These are phyloP conservation scores for Loxodonta africana DNA, from an alignment of 2,113 vertebrate genomes.

Conservation along the genomic window DNA sequence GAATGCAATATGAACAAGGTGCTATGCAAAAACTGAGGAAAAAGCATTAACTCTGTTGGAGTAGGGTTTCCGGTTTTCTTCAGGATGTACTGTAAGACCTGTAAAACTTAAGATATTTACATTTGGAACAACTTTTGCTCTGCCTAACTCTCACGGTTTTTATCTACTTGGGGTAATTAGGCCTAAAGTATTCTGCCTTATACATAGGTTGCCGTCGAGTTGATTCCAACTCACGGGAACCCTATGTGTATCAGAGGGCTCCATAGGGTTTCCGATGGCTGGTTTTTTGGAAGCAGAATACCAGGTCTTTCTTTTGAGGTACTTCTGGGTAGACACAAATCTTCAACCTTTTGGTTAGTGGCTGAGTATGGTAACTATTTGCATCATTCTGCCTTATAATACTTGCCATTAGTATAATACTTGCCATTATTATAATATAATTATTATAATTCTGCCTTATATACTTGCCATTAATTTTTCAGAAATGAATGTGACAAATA, in stretches of 20 bases:
- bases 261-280: not conserved
- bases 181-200: not conserved
- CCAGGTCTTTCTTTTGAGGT: not conserved
- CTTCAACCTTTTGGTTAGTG: not conserved
- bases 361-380: not conserved
- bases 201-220: not conserved
- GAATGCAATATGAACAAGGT: not conserved
- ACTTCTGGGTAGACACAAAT: not conserved
- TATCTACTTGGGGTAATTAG: slow-evolving; percentile 3
- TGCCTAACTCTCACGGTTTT: not conserved
- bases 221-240: not conserved
- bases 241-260: not conserved
- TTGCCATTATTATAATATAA: too few relatives aligned
- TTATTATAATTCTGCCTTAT: too few relatives aligned
- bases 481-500: slow-evolving; percentile 1
- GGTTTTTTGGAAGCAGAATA: not conserved
- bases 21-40: not conserved
- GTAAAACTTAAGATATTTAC: not conserved
- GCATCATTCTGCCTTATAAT: too few relatives aligned
- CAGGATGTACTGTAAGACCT: not conserved
- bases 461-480: not conserved
- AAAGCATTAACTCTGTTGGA: not conserved
- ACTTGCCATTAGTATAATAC: not conserved
- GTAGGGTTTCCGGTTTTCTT: not conserved
- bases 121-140: not conserved